Evolutionary conservation across 1,140 invertebrate species (phyloP).

Genomic region (Paraescarpia echinospica): DNA sequence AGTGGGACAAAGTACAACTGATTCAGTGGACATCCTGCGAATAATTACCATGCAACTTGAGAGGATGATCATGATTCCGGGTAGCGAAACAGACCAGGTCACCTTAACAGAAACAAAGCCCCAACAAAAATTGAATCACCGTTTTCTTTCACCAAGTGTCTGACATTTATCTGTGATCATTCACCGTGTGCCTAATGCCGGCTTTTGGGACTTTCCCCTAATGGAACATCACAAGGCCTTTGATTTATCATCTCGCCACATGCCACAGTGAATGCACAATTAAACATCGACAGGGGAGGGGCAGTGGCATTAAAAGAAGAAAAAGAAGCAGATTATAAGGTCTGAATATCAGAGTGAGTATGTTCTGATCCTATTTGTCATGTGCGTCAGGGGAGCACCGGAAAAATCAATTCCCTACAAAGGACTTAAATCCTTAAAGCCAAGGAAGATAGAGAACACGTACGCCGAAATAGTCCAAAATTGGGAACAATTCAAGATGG

Average conservation of each 20-base stretch:
- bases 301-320: not conserved
- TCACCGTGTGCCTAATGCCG: not conserved
- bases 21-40: too few relatives aligned
- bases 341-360: not conserved
- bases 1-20: too few relatives aligned
- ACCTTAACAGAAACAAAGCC: not conserved
- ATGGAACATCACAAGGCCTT: not conserved
- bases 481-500: not conserved
- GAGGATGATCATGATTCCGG: too few relatives aligned
- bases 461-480: not conserved
- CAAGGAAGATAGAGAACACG: not conserved
- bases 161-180: not conserved
- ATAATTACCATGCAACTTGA: too few relatives aligned
- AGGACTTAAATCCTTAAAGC: not conserved
- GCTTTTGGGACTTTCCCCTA: not conserved
- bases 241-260: not conserved
- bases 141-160: not conserved
- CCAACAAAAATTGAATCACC: not conserved
- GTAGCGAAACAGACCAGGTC: too few relatives aligned
- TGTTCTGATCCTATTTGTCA: conserved; percentile 3
- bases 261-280: not conserved
- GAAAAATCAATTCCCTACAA: conserved; percentile 4
- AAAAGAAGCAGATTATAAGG: not conserved
- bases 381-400: not conserved
- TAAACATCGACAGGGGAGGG: not conserved